A percentile compares a stretch with the other conserved stretches of the same genome.
phyloP scores from a whole-genome alignment of 2,888 invertebrate species.

The Pheosia gnoma region DNA sequence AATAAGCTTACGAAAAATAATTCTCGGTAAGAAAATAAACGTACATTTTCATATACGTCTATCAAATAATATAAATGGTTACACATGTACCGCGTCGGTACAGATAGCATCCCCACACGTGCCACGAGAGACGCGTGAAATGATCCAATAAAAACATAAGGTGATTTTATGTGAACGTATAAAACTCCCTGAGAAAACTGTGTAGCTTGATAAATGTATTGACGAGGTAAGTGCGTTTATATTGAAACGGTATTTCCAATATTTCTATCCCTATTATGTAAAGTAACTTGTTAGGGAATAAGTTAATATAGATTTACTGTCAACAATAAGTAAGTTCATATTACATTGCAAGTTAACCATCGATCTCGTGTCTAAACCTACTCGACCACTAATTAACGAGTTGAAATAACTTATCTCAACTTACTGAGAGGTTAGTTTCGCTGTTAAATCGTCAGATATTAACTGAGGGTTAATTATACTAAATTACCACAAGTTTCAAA shows the following conservation, averaged over 20 bases:
- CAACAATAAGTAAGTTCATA: too few species aligned
- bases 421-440: conserved; percentile 20
- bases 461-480: conserved; percentile 36
- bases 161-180: conserved; percentile 31
- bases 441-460: conserved; percentile 29
- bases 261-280: neutral
- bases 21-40: too few species aligned
- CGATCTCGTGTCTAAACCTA: too few species aligned
- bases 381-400: conserved; percentile 16
- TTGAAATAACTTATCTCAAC: conserved; percentile 19
- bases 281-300: too few species aligned
- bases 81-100: neutral
- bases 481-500: conserved; percentile 20
- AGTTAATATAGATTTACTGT: too few species aligned
- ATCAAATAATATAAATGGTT: neutral
- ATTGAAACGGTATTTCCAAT: neutral
- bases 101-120: conserved; percentile 1
- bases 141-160: conserved; percentile 23
- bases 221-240: neutral
- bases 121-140: conserved; percentile 10
- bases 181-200: conserved; percentile 22
- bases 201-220: conserved; percentile 9
- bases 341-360: too few species aligned
- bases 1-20: too few species aligned
- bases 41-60: neutral